Evolutionary conservation across 1,140 invertebrate genomes (phyloP).

Genomic region (Hydropsyche tenuis): DNA sequence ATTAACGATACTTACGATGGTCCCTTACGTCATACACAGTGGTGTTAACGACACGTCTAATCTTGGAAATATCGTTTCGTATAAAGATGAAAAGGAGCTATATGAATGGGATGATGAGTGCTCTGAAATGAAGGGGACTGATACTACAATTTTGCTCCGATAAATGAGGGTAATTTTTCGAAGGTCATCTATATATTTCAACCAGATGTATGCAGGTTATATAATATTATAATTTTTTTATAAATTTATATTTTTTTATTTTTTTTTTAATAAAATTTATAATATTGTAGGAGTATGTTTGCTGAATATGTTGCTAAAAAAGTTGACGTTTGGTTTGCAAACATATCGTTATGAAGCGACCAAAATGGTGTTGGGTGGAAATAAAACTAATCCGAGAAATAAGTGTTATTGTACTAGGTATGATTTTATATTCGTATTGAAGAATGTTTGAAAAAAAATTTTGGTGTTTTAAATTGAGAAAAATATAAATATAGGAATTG

Average conservation of each 20-base stretch:
- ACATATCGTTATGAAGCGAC: constrained; percentile 58
- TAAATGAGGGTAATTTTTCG: constrained; percentile 56
- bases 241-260: background rate
- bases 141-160: constrained; percentile 67
- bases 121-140: constrained; percentile 65
- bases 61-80: constrained; percentile 63
- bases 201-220: constrained; percentile 68
- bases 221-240: constrained; percentile 8
- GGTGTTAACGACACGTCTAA: constrained; percentile 59
- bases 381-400: constrained; percentile 57
- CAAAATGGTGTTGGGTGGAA: constrained; percentile 54
- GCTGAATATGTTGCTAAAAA: constrained; percentile 53
- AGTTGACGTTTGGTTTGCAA: constrained; percentile 55
- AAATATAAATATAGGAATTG: constrained; percentile 54
- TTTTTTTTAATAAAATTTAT: constrained; percentile 5
- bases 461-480: no score
- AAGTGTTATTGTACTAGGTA: constrained; percentile 61
- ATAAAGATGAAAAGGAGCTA: constrained; percentile 57
- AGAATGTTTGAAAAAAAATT: no score
- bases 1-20: constrained; percentile 64
- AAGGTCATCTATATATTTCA: constrained; percentile 62
- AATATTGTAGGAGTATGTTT: constrained; percentile 55
- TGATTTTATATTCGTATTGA: constrained; percentile 39
- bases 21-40: constrained; percentile 62
- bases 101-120: constrained; percentile 61